Conservation (phyloP, 2,888 invertebrate genomes). For the Galerucella calmariensis region DNA sequence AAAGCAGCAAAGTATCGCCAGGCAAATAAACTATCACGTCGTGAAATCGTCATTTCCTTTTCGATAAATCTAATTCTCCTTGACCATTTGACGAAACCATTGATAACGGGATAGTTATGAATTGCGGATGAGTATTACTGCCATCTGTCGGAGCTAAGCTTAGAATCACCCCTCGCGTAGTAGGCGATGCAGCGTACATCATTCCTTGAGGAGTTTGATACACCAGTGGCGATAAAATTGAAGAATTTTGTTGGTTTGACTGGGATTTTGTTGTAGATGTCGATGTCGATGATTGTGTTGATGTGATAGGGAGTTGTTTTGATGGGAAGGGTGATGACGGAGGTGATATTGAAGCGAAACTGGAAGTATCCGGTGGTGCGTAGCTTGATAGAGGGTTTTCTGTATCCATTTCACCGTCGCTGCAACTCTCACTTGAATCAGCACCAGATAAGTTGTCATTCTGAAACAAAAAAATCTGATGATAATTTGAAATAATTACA, state of each 20-base stretch:
- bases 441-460: constrained; percentile 63
- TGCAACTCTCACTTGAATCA: constrained; percentile 62
- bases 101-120: constrained; percentile 78
- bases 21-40: constrained; percentile 23
- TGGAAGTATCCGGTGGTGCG: constrained; percentile 49
- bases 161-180: constrained; percentile 65
- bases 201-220: constrained; percentile 66
- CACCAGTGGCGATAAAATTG: constrained; percentile 59
- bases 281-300: constrained; percentile 43
- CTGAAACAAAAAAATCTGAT: constrained; percentile 56
- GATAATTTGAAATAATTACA: not conserved
- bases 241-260: constrained; percentile 44
- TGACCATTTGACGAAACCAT: constrained; percentile 67
- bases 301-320: constrained; percentile 23
- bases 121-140: constrained; percentile 69
- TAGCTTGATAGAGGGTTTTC: constrained; percentile 50
- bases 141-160: constrained; percentile 61
- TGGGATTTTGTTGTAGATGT: constrained; percentile 44
- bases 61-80: constrained; percentile 62
- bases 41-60: constrained; percentile 51
- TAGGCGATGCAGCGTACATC: constrained; percentile 64
- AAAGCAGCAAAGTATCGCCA: constrained; percentile 31
- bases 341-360: constrained; percentile 50
- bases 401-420: constrained; percentile 60
- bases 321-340: constrained; percentile 48